phyloP scores from a whole-genome alignment of 2,113 vertebrate genomes.

The Marcusenius ussheri region DNA sequence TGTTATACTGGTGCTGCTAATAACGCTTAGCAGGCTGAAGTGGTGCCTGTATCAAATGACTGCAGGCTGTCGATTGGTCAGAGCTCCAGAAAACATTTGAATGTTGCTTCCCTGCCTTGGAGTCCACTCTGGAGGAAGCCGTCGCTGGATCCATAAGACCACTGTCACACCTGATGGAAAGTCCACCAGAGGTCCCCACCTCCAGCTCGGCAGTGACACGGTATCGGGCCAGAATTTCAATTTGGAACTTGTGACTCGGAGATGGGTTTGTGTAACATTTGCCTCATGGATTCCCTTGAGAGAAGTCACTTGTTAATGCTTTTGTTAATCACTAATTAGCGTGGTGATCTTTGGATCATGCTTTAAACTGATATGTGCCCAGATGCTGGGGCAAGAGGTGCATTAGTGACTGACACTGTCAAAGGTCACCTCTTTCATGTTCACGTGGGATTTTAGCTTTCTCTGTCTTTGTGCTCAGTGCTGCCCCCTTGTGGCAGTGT shows the following conservation, averaged over 20 bases:
- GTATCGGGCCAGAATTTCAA: neutral
- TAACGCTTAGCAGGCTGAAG: neutral
- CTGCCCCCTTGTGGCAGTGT: slow-evolving; percentile 47
- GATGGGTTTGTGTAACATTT: neutral
- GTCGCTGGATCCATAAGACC: neutral
- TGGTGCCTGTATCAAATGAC: neutral
- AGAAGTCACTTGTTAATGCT: neutral
- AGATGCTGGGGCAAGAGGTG: neutral
- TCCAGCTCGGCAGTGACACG: neutral
- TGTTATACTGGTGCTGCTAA: neutral
- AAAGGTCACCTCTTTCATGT: neutral
- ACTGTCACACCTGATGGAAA: slow-evolving; percentile 14
- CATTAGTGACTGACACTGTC: neutral
- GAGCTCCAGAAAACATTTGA: neutral
- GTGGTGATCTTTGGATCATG: neutral
- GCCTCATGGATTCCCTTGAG: no score
- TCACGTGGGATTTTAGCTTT: neutral
- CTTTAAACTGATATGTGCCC: neutral
- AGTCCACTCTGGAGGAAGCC: neutral
- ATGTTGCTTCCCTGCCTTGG: slow-evolving; percentile 5
- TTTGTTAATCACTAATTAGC: neutral
- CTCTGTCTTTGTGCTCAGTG: slow-evolving; percentile 36
- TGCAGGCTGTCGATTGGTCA: neutral
- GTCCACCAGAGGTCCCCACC: neutral
- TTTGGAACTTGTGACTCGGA: neutral